A percentile compares a stretch with the other conserved stretches of the same genome.
phyloP scores from a whole-genome alignment of 1,140 invertebrate genomes.

The Anoplolepis gracilipes region DNA sequence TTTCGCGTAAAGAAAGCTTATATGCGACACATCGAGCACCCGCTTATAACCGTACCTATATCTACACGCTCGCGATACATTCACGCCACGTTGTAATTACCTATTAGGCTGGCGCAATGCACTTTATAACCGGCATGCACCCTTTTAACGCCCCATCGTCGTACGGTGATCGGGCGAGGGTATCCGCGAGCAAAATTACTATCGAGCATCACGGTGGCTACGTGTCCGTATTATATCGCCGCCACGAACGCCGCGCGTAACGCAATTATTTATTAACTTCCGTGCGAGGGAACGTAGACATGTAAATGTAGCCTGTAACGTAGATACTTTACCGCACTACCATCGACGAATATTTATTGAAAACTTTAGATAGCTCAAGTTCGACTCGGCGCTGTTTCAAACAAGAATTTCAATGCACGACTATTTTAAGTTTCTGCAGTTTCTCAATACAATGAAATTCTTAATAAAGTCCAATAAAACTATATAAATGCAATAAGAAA shows the following conservation, averaged over 20 bases:
- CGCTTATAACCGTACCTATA: conserved; percentile 21
- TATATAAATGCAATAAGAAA: not conserved
- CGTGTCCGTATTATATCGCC: conserved; percentile 59
- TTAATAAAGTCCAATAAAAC: not conserved
- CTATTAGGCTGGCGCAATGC: conserved; percentile 61
- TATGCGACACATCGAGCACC: conserved; percentile 23
- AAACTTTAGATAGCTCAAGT: not conserved
- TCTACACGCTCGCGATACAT: conserved; percentile 14
- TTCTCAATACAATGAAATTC: not conserved
- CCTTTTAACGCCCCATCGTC: conserved; percentile 62
- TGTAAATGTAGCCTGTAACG: conserved; percentile 24
- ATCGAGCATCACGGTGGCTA: conserved; percentile 59
- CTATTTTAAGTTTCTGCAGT: not conserved
- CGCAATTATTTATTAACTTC: conserved; percentile 67
- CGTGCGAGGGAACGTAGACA: conserved; percentile 6
- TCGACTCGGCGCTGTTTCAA: not conserved
- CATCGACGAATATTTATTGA: conserved; percentile 14
- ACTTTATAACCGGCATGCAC: conserved; percentile 61
- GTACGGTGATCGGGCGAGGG: conserved; percentile 2
- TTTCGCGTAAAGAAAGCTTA: conserved; percentile 31
- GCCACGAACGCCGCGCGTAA: conserved; percentile 19
- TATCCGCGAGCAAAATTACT: conserved; percentile 65
- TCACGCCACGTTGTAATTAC: conserved; percentile 62
- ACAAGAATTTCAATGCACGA: not conserved
- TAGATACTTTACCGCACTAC: not conserved